These are phyloP conservation scores for Phorcus lineatus DNA, from an alignment of 2,888 invertebrate species.

Conservation along the genomic window DNA sequence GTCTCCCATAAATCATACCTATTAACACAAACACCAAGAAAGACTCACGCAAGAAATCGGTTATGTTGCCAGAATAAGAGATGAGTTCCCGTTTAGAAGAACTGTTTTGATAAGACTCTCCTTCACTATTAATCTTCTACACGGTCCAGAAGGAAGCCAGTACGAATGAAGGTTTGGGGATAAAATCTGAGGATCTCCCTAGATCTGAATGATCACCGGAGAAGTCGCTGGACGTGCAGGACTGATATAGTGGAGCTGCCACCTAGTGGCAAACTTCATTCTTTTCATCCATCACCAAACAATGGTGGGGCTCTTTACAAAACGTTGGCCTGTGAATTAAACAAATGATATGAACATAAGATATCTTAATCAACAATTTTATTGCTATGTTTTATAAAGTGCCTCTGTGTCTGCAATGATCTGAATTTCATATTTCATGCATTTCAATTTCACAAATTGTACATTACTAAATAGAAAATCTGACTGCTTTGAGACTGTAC, in stretches of 20 bases:
- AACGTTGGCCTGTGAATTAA: background rate
- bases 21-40: too few species aligned
- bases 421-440: background rate
- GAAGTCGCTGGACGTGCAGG: background rate
- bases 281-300: background rate
- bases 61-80: too few species aligned
- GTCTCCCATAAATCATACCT: too few species aligned
- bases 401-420: constrained; percentile 7
- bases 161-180: background rate
- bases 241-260: background rate
- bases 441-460: too few species aligned
- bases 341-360: background rate
- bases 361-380: too few species aligned
- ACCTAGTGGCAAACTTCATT: background rate
- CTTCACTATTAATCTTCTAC: background rate
- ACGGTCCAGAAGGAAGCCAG: constrained; percentile 5
- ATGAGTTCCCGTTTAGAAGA: too few species aligned
- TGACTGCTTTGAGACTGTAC: too few species aligned
- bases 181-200: background rate
- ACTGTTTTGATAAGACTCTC: background rate
- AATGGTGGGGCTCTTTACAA: constrained; percentile 20
- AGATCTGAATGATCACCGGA: background rate
- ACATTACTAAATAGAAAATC: too few species aligned
- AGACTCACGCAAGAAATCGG: too few species aligned
- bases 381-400: background rate